A percentile compares a stretch with the other conserved stretches of the same genome.
Evolutionary conservation across 2,797 vertebrate species (phyloP).

Genomic region (Alosa sapidissima): DNA sequence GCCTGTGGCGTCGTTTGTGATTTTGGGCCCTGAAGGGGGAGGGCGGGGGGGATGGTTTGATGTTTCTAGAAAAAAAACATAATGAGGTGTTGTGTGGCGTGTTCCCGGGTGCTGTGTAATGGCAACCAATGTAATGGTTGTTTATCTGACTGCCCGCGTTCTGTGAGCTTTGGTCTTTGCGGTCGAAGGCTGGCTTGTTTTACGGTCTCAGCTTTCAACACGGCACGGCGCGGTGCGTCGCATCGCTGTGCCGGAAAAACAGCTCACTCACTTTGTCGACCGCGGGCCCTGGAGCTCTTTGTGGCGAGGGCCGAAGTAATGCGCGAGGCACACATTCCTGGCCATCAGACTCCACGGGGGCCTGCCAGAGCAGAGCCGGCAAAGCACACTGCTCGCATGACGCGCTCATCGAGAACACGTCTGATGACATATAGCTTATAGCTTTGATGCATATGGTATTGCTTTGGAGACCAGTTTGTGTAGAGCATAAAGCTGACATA

Average conservation of each 20-base stretch:
- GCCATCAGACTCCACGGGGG: constrained; percentile 32
- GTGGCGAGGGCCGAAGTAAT: constrained; percentile 3
- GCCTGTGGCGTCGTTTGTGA: neutral
- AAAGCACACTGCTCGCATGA: neutral
- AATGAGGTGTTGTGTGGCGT: neutral
- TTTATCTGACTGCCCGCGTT: neutral
- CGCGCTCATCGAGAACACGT: neutral
- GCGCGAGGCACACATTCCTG: constrained; percentile 30
- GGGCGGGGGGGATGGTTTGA: neutral
- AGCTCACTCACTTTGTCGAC: neutral
- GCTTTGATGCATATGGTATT: neutral
- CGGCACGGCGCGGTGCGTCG: too few relatives aligned
- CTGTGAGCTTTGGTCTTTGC: neutral
- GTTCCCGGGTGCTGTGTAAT: neutral
- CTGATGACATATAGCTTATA: neutral
- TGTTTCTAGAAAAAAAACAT: neutral
- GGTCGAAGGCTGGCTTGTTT: neutral
- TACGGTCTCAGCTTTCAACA: neutral
- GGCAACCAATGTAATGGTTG: neutral
- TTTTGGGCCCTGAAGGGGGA: neutral
- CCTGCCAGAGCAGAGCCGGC: constrained; percentile 17
- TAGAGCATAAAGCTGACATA: neutral
- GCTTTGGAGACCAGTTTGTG: neutral
- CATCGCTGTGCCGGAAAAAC: neutral
- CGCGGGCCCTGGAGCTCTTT: neutral